A percentile compares a stretch with the other conserved stretches of the same genome.
These are phyloP conservation scores for human (Homo sapiens) DNA, from an alignment of 2,113 vertebrate species.

Conservation along the genomic window DNA sequence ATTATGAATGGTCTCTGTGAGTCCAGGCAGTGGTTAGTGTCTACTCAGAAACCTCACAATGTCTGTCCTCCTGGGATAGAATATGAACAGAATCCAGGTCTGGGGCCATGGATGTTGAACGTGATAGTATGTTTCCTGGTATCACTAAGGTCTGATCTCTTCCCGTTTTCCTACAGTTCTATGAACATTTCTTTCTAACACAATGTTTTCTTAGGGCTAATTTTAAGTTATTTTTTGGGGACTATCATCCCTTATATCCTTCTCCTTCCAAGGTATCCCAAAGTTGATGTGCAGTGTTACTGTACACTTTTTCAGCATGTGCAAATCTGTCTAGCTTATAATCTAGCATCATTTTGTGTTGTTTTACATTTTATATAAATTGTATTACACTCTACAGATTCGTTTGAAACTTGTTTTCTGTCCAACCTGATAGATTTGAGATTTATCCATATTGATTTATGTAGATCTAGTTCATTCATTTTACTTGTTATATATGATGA, in stretches of 20 bases:
- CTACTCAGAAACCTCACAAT: background rate
- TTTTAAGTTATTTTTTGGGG: background rate
- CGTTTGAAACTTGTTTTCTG: background rate
- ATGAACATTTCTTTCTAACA: background rate
- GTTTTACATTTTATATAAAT: background rate
- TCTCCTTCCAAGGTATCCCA: background rate
- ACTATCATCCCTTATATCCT: no score
- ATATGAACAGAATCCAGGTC: background rate
- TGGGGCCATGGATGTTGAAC: background rate
- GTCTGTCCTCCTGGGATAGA: background rate
- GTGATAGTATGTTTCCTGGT: accelerated
- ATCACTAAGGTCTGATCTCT: background rate
- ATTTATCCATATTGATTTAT: background rate
- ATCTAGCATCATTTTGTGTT: background rate
- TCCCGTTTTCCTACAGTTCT: background rate
- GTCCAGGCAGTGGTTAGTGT: background rate
- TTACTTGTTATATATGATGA: background rate
- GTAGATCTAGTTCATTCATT: background rate
- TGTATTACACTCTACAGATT: background rate
- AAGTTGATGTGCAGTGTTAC: background rate
- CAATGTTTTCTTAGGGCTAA: background rate
- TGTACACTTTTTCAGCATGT: background rate
- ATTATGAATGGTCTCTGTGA: background rate
- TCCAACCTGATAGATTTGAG: background rate
- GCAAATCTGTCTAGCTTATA: background rate